These are phyloP conservation scores for Zalophus californianus DNA, from an alignment of 2,797 vertebrate species.

Conservation along the genomic window DNA sequence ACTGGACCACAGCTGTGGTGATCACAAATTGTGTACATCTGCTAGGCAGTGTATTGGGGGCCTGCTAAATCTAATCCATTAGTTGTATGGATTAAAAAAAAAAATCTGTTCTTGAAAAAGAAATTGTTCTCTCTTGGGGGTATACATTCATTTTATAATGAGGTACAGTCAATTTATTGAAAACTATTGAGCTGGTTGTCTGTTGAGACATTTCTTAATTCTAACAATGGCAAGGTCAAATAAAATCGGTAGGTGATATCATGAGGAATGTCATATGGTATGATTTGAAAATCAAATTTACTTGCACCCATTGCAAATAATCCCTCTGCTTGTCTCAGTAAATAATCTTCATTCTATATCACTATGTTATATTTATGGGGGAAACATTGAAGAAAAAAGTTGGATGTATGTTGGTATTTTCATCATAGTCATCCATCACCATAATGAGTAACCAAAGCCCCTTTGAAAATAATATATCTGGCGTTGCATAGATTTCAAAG, in stretches of 20 bases:
- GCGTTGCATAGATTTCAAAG: constrained; percentile 92
- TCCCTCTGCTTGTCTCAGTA: constrained; percentile 58
- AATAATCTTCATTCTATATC: constrained; percentile 33
- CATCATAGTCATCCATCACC: constrained; percentile 92
- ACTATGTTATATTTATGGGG: not conserved
- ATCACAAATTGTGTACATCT: constrained; percentile 7
- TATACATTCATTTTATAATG: constrained; percentile 26
- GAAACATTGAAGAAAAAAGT: constrained; percentile 29
- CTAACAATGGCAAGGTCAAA: constrained; percentile 67
- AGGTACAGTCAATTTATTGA: constrained; percentile 27
- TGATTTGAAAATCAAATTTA: constrained; percentile 72
- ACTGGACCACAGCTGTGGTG: not conserved
- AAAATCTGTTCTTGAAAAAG: constrained; percentile 20
- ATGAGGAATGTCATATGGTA: constrained; percentile 20
- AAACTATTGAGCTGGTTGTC: constrained; percentile 46
- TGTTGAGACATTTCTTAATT: constrained; percentile 53
- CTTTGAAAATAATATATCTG: constrained; percentile 92
- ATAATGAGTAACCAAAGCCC: constrained; percentile 92
- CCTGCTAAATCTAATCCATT: not conserved
- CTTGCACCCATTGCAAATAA: constrained; percentile 32
- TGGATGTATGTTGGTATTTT: constrained; percentile 60
- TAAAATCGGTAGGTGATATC: constrained; percentile 64
- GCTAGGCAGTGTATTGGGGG: not conserved
- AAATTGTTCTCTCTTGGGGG: not conserved
- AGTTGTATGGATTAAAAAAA: not conserved